Evolutionary conservation across 2,113 vertebrate species (phyloP).

Genomic region (Uria aalge): DNA sequence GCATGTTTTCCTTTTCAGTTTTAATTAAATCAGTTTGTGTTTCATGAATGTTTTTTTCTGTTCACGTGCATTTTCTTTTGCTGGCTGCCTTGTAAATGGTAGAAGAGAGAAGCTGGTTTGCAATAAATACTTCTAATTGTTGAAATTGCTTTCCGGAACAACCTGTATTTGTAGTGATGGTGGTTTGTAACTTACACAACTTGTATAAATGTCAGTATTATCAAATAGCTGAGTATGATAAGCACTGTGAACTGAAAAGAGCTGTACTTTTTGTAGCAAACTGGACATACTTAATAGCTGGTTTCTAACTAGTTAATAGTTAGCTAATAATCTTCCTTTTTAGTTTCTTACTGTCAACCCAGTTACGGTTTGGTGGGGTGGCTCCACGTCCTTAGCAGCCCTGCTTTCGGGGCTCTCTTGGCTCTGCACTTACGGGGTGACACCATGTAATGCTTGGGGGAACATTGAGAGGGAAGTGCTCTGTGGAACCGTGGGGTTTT

Average conservation of each 20-base stretch:
- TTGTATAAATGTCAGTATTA: background rate
- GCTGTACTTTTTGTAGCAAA: background rate
- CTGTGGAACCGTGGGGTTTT: background rate
- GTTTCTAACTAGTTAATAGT: background rate
- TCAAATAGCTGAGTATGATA: background rate
- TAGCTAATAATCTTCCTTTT: background rate
- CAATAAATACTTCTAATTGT: slow-evolving; percentile 31
- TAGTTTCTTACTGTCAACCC: background rate
- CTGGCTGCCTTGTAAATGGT: background rate
- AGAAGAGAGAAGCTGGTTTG: slow-evolving; percentile 17
- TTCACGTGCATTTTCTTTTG: background rate
- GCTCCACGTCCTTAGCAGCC: background rate
- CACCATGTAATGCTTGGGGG: background rate
- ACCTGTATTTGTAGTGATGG: background rate
- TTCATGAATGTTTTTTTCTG: background rate
- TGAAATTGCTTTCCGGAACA: background rate
- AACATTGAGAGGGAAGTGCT: background rate
- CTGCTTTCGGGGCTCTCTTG: background rate
- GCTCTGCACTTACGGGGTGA: background rate
- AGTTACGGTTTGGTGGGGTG: background rate
- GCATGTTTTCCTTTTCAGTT: slow-evolving; percentile 16
- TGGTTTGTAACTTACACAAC: background rate
- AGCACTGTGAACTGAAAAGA: background rate
- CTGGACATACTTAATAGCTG: background rate
- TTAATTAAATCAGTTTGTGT: slow-evolving; percentile 11